These are phyloP conservation scores for Epizoanthus rinbou DNA, from an alignment of 92 coral and sea anemone species.

Conservation along the genomic window DNA sequence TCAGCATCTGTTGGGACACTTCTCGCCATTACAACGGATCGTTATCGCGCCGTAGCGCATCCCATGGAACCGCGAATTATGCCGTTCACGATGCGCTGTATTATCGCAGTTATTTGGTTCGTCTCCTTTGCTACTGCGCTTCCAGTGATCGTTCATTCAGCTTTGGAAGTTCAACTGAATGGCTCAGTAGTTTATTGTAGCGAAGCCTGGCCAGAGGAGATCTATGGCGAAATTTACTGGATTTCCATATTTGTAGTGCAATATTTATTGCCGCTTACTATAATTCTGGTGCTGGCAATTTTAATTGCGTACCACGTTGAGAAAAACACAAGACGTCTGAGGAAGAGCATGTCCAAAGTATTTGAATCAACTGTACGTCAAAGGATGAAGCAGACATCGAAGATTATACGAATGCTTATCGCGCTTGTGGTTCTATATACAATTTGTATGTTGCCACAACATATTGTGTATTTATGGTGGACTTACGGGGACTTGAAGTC, in stretches of 20 bases:
- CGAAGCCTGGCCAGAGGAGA: slow-evolving; percentile 76
- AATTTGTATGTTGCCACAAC: slow-evolving; percentile 96
- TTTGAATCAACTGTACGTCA: slow-evolving; percentile 79
- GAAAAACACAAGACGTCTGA: slow-evolving; percentile 62
- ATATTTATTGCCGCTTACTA: slow-evolving; percentile 75
- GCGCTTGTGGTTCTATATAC: slow-evolving; percentile 89
- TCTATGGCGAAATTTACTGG: slow-evolving; percentile 74
- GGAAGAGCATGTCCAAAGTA: slow-evolving; percentile 63
- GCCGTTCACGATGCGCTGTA: slow-evolving; percentile 63
- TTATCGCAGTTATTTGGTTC: slow-evolving; percentile 77
- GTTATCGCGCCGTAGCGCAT: slow-evolving; percentile 88
- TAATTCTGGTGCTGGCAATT: slow-evolving; percentile 73
- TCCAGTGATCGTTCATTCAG: slow-evolving; percentile 60
- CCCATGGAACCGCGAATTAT: slow-evolving; percentile 89
- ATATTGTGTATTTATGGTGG: slow-evolving; percentile 78
- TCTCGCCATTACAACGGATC: slow-evolving; percentile 88
- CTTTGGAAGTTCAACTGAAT: slow-evolving; percentile 46
- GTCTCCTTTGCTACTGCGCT: slow-evolving; percentile 68
- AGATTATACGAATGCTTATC: slow-evolving; percentile 93
- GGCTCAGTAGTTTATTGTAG: slow-evolving; percentile 83
- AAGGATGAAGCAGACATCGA: slow-evolving; percentile 85
- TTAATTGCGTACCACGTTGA: slow-evolving; percentile 71
- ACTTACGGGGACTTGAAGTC: slow-evolving; percentile 73
- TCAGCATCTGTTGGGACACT: slow-evolving; percentile 87
- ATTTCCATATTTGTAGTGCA: slow-evolving; percentile 91